Base-by-base conservation (phyloP, 2,888 invertebrate species). In the Cepaea hortensis region DNA sequence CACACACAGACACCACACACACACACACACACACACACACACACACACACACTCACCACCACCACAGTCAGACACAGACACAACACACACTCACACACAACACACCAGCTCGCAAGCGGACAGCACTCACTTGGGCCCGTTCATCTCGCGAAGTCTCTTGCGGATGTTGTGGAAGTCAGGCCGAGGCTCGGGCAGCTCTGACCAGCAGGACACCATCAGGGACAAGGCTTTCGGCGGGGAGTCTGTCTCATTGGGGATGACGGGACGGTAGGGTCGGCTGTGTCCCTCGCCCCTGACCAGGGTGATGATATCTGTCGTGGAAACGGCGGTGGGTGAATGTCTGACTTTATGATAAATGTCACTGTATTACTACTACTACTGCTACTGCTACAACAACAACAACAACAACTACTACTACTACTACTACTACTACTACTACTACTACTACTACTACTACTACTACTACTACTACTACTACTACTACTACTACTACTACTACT, bases 131-230 rank as follows among this genome's bases (percentile, higher is more conserved):
- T 90, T 91, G 35, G 90, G 89, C 3, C 91, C 92, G 84, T 92
- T 91, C 46, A 92, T 88, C 62, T 91, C 91, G 9, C 90, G 88
- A 13, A 92, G 89, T 65, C 89, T 87, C 88, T 91, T 92, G 46
- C 91, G 88, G 62, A 94, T 90, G 20, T 88, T 76, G 65, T 90
- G 90, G 84, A 93, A 92, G 73, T 92, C 92, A 0, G 93, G 93
- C 81, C 94, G 88, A 7, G 87, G 85, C 7, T 91, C 91, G 0
- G 93, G 91, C 55, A 87, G 87, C 85, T 93, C 93, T 15, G 90
- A 87, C 94, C 94, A 94, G 86, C 93, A 92, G 13, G 87, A 86
- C 48, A 88, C 87, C 91, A 93, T 93, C 75, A 94, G 87, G 76
- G 87, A 86, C 46, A 91, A 72, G 77, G 91, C 90, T 81, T 91